Base-by-base conservation (phyloP, 2,113 vertebrate genomes). In the Carassius auratus region DNA sequence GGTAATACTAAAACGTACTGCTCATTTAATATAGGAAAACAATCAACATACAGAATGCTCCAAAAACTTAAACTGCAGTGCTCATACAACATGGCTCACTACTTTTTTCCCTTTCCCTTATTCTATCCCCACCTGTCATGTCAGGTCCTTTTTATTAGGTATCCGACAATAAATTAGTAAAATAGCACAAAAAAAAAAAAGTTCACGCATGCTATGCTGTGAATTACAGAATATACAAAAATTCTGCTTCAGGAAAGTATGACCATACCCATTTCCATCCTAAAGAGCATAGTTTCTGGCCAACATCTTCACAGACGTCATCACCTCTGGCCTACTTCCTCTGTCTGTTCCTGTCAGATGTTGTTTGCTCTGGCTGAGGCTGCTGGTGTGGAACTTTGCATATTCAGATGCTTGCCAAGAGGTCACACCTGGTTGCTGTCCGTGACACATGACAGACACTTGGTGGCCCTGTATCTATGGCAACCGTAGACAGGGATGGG, bases 391-490 rank as follows among this genome's bases (percentile, higher is more conserved):
- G 77, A 84, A 84, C 66, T 36, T 36, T 88, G 77, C 81, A 81
- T 84, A 86, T 81, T 88, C 76, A 77, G 76, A 57, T 74, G 19
- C 19, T 69, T 61, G 30, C 68, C 26, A 15, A 38, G 17, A 52
- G 81, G 85, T 86, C 87, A 86, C 85, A 78, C 81, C 85, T 84
- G 85, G 83, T 61, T 81, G 74, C 82, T 45, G 62, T 82, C 86
- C 83, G 7, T 86, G 86, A 86, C 86, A 81, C 71, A 84, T 89
- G 88, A 87, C 86, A 84, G 86, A 84, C 81, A 68, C 38, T 64
- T 38, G 13, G 23, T 86, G 88, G 83, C 88, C 82, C 84, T 50
- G 74, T 57, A 59, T 74, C 81, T 74, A 86, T 74, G 69, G 84
- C 76, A 85, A 81, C 81, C 30, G 33, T 50, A 55, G 69, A 81